Evolutionary conservation across 1,140 invertebrate species (phyloP).

Genomic region (Bombus difficillimus): DNA sequence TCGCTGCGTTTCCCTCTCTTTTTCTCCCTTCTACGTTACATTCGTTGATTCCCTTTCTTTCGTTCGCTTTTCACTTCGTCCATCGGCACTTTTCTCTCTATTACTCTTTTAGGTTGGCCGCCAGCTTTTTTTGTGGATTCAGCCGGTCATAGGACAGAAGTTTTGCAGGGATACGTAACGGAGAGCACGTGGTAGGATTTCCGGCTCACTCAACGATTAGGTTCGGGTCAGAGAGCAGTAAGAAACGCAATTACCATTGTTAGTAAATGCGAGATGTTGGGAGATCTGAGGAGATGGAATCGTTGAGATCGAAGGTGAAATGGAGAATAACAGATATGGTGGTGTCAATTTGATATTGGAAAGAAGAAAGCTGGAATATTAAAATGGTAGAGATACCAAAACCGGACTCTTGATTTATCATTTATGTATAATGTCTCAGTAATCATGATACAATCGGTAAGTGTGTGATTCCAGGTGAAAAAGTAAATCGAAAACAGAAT

Average conservation of each 20-base stretch:
- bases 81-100: conserved; percentile 2
- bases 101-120: background rate
- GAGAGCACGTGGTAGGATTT: conserved; percentile 55
- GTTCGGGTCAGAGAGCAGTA: conserved; percentile 50
- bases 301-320: background rate
- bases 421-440: too few relatives aligned
- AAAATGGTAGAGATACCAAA: too few relatives aligned
- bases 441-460: background rate
- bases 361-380: background rate
- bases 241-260: conserved; percentile 34
- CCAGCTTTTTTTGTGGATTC: conserved; percentile 5
- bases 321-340: background rate
- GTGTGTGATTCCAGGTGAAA: background rate
- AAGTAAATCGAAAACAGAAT: background rate
- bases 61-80: background rate
- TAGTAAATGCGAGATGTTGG: conserved; percentile 1
- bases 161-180: conserved; percentile 39
- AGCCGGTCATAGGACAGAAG: background rate
- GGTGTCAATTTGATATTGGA: background rate
- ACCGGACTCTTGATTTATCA: background rate
- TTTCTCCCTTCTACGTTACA: background rate
- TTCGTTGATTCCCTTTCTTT: conserved; percentile 9
- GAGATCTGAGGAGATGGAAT: background rate
- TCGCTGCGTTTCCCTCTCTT: background rate
- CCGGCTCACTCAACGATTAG: conserved; percentile 53